Percentiles rank a stretch among this genome's conserved stretches.
Conservation (phyloP, 2,113 vertebrate genomes). For the Cyanoramphus novaezelandiae region DNA sequence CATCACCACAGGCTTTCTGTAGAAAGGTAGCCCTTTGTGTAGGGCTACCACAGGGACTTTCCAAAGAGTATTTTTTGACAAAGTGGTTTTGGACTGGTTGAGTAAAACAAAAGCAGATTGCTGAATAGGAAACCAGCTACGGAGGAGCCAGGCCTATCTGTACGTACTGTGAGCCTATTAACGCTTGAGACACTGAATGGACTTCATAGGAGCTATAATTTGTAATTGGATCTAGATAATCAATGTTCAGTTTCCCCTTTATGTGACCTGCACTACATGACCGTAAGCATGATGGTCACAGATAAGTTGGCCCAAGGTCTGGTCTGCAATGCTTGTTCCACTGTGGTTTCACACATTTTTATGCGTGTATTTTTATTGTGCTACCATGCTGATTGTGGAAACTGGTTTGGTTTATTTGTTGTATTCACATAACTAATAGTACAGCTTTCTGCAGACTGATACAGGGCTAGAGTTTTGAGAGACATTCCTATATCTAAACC, state of each 20-base stretch:
- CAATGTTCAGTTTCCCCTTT: background rate
- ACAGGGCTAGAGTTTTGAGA: background rate
- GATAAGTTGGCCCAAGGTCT: background rate
- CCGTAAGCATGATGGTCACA: background rate
- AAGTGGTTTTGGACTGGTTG: background rate
- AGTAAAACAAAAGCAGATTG: background rate
- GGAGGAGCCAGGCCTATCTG: background rate
- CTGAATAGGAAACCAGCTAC: accelerated
- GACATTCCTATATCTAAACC: accelerated
- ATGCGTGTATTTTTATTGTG: background rate
- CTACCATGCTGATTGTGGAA: background rate
- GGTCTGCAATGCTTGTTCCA: background rate
- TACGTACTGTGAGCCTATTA: accelerated
- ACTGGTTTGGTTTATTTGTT: background rate
- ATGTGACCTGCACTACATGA: background rate
- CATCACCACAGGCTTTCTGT: background rate
- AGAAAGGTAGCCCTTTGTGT: background rate
- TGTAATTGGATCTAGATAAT: background rate
- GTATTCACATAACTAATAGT: background rate
- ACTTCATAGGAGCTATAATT: background rate
- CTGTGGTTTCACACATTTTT: background rate
- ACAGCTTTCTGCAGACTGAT: background rate
- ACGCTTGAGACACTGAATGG: background rate
- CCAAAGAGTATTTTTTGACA: background rate
- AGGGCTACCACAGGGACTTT: background rate